phyloP scores from a whole-genome alignment of 1,140 invertebrate genomes.

The Tetramorium parvispinum region DNA sequence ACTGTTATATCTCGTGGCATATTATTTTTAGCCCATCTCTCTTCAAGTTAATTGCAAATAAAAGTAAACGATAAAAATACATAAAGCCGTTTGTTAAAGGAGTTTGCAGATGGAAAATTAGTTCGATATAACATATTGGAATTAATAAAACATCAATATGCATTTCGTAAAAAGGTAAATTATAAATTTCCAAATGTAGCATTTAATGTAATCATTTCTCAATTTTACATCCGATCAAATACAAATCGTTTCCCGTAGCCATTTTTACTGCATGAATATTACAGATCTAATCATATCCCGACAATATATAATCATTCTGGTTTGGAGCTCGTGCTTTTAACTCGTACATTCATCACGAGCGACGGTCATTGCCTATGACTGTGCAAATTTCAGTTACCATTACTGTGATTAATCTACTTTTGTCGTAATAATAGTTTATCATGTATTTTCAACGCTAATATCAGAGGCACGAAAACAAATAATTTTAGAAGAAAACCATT shows the following conservation, averaged over 20 bases:
- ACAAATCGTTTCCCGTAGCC: not conserved
- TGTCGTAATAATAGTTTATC: not conserved
- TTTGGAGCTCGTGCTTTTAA: not conserved
- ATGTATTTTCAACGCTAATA: not conserved
- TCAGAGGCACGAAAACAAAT: not conserved
- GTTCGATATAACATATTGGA: not conserved
- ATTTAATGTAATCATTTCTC: not conserved
- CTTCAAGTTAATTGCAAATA: not conserved
- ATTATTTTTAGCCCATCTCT: constrained; percentile 33
- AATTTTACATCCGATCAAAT: constrained; percentile 1
- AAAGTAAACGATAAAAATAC: constrained; percentile 12
- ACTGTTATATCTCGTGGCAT: not conserved
- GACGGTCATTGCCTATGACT: not conserved
- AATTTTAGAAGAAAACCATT: not conserved
- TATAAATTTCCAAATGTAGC: not conserved
- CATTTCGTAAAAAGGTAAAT: not conserved
- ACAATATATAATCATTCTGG: not conserved
- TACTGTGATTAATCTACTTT: constrained; percentile 31
- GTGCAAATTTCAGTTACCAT: constrained; percentile 24
- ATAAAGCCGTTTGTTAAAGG: not conserved
- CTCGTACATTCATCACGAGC: not conserved
- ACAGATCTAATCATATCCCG: constrained; percentile 15
- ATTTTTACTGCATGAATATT: not conserved
- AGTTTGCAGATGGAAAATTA: not conserved
- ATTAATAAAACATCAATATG: not conserved